Base-by-base conservation (phyloP, 2,888 invertebrate species). In the Pollenia griseotomentosa region DNA sequence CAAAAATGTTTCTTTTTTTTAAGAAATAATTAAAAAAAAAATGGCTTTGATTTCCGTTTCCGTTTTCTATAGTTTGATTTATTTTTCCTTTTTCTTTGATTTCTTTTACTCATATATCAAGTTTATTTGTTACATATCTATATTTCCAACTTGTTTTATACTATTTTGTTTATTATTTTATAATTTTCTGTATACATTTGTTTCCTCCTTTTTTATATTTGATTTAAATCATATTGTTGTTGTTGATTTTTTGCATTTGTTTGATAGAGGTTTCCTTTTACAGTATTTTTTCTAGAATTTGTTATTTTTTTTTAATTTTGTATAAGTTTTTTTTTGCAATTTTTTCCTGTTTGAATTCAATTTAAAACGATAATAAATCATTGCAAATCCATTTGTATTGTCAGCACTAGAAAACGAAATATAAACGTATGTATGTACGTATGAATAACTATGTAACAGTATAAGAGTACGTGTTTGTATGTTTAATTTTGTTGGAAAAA, bases 311-410 rank as follows among this genome's bases (percentile, higher is more conserved):
- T 65, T 53, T 68, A 16, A 55, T 11, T 59, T n/a, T 55, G 65
- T 44, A 44, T 33, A 33, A 48, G 12, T 40, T 71, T 44, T 59
- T 23, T 33, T 57, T 33, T 33, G 16, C 23, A 57, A 16, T 79
- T 33, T 42, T 40, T 83, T 81, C 19, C 59, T 82, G 66, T 87
- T 89, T 89, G 90, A 90, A 89, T 91, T 90, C 90, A 90, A 87
- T 90, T 91, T 92, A 92, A 92, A 92, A 91, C 92, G 89, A 90
- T 91, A 91, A 92, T 91, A 91, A 91, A 91, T 91, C 91, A 91
- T 91, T 90, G 91, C 88, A 91, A 90, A 92, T 90, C 92, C 91
- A 92, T 91, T 92, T 90, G 90, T 92, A 90, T 91, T 91, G 92
- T 91, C 92, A 92, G 91, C 90, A 91, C 90, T 89, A 53, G 68